These are phyloP conservation scores for Paedocypris micromegethes DNA, from an alignment of 2,797 vertebrate genomes.

Conservation along the genomic window DNA sequence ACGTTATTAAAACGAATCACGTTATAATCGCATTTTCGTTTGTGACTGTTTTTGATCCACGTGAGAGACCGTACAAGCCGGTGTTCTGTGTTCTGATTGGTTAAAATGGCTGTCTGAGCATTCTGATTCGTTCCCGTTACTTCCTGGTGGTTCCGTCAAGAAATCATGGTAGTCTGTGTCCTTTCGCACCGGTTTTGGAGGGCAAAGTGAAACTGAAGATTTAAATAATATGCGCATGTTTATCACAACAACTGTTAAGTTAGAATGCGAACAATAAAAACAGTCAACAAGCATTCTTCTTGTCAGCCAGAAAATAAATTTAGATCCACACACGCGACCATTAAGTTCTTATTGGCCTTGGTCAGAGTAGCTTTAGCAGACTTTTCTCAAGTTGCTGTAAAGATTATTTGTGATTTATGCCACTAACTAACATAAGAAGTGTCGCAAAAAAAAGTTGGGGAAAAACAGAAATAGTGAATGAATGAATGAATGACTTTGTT, in stretches of 20 bases:
- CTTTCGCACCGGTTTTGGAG: constrained; percentile 25
- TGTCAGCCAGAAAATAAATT: background rate
- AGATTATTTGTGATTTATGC: background rate
- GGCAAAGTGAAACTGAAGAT: constrained; percentile 12
- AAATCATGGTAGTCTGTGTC: constrained; percentile 24
- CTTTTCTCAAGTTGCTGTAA: background rate
- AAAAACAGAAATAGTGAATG: background rate
- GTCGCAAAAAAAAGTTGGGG: background rate
- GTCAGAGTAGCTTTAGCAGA: background rate
- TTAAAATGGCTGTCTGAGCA: background rate
- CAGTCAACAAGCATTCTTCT: no score
- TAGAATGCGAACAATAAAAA: no score
- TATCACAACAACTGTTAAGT: no score
- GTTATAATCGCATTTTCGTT: background rate
- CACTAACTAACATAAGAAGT: background rate
- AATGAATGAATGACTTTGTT: no score
- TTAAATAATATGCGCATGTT: background rate
- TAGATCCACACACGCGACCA: background rate
- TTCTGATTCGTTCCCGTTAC: constrained; percentile 5
- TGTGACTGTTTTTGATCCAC: constrained; percentile 2
- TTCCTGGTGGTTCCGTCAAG: constrained; percentile 8
- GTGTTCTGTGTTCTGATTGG: constrained; percentile 19
- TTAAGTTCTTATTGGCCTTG: background rate
- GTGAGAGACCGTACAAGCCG: constrained; percentile 6
- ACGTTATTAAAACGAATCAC: background rate